A percentile compares a stretch with the other conserved stretches of the same genome.
Evolutionary conservation across 92 coral and sea anemone genomes (phyloP).

Genomic region (Montipora capitata): DNA sequence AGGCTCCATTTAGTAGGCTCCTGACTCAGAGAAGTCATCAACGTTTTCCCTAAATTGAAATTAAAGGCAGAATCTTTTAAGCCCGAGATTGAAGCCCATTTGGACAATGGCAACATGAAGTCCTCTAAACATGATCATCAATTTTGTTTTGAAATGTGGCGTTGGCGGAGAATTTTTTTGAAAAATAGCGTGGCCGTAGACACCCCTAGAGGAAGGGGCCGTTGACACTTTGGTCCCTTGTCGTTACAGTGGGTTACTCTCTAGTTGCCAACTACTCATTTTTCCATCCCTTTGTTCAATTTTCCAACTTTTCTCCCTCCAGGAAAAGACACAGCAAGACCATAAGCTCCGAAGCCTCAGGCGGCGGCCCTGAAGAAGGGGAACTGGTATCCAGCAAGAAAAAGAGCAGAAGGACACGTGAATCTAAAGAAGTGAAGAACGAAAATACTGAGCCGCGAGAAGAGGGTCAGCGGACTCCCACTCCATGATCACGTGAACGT

Average conservation of each 20-base stretch:
- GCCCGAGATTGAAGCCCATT: too few relatives aligned
- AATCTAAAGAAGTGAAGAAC: conserved; percentile 77
- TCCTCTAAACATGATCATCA: too few relatives aligned
- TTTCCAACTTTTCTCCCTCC: neutral
- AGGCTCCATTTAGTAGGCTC: too few relatives aligned
- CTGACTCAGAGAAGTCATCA: too few relatives aligned
- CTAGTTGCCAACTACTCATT: too few relatives aligned
- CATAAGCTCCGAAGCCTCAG: conserved; percentile 79
- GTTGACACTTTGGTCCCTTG: too few relatives aligned
- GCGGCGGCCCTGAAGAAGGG: conserved; percentile 92
- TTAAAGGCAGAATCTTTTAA: too few relatives aligned
- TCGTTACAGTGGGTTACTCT: too few relatives aligned
- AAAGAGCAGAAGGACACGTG: conserved; percentile 92
- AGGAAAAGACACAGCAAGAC: conserved; percentile 95
- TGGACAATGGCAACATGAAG: too few relatives aligned
- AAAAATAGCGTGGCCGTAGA: too few relatives aligned
- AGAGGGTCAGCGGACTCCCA: conserved; percentile 90
- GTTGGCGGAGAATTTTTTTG: neutral
- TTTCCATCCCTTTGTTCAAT: neutral
- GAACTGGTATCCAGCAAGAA: conserved; percentile 91
- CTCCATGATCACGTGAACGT: conserved; percentile 46
- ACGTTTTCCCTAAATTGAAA: too few relatives aligned
- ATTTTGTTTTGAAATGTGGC: neutral
- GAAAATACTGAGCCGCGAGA: conserved; percentile 88
- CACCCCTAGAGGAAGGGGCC: neutral